Base-by-base conservation (phyloP, 2,888 invertebrate genomes). In the Chironomus riparius region DNA sequence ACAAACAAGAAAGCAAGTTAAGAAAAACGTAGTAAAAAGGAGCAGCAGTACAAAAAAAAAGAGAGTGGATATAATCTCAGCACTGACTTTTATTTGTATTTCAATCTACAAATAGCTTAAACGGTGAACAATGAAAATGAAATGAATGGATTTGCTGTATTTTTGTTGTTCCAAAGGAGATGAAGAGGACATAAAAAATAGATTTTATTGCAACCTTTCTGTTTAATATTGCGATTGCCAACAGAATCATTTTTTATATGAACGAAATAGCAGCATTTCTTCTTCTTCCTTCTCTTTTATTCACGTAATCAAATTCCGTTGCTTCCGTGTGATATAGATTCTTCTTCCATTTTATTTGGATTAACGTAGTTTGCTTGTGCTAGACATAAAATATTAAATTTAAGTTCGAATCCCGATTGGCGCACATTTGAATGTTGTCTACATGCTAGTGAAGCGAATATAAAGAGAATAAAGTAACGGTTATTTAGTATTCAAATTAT, bases 171-270 rank as follows among this genome's bases (percentile, higher is more conserved):
- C 38, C 38, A 10, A 56, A 18, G 15, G 56, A 18, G 56, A 56
- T 56, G 65, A n/a, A 6, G 56, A 70, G 15, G 21, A 24, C 24
- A 72, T 72, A 72, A 72, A 72, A 72, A 72, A 72, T 72, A 72
- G 72, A 72, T 72, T 72, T 72, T 72, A 72, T 72, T 62, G 61
- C 71, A 38, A 72, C 72, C 72, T 72, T 61, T 72, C 48, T 65
- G 22, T 24, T 65, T 65, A 65, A 65, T 65, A 65, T 38, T 21
- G 65, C 6, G 65, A 22, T 65, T 65, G 65, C 65, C 65, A 65
- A 21, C 65, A 24, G 21, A 65, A 65, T 65, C 65, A 65, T 65
- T 65, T 65, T 65, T 65, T 65, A 65, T 65, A 65, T 65, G 65
- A 65, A 24, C 65, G 56, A 56, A 18, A 56, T 21, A 13, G 10